Conservation (phyloP, 2,888 invertebrate genomes). For the Conchocele bisecta region DNA sequence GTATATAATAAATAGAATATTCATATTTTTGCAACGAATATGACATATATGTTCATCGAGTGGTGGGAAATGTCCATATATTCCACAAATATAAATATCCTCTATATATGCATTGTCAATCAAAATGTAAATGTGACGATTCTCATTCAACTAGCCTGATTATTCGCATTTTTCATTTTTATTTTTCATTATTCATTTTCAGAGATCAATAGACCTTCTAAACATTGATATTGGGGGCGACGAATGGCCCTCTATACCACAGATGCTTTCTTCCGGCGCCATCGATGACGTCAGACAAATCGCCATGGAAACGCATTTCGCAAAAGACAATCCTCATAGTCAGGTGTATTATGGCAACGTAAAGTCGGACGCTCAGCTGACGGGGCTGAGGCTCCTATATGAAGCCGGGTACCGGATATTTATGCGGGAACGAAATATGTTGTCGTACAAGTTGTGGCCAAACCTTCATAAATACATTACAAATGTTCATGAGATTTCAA, state of each 20-base stretch:
- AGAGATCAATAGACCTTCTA: constrained; percentile 46
- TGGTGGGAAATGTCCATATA: too few species aligned
- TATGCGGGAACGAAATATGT: constrained; percentile 49
- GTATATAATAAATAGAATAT: too few species aligned
- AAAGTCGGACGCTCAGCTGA: too few species aligned
- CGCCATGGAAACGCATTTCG: constrained; percentile 54
- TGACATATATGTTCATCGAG: too few species aligned
- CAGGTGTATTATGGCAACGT: constrained; percentile 20
- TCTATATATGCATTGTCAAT: too few species aligned
- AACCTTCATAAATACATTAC: constrained; percentile 25
- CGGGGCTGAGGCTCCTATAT: constrained; percentile 35
- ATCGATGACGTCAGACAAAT: constrained; percentile 49
- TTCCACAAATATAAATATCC: too few species aligned
- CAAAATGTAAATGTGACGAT: too few species aligned
- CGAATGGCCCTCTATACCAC: constrained; percentile 47
- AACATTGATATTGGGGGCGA: constrained; percentile 52
- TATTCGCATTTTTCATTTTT: too few species aligned
- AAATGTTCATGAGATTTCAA: constrained; percentile 49
- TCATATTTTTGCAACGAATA: too few species aligned
- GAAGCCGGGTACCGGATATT: constrained; percentile 40
- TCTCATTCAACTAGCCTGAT: too few species aligned
- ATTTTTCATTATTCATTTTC: too few species aligned
- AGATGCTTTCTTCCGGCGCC: constrained; percentile 46
- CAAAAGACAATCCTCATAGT: background rate
- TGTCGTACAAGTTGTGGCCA: constrained; percentile 27